phyloP scores from a whole-genome alignment of 2,888 invertebrate species.

The Listrodromus nycthemerus region DNA sequence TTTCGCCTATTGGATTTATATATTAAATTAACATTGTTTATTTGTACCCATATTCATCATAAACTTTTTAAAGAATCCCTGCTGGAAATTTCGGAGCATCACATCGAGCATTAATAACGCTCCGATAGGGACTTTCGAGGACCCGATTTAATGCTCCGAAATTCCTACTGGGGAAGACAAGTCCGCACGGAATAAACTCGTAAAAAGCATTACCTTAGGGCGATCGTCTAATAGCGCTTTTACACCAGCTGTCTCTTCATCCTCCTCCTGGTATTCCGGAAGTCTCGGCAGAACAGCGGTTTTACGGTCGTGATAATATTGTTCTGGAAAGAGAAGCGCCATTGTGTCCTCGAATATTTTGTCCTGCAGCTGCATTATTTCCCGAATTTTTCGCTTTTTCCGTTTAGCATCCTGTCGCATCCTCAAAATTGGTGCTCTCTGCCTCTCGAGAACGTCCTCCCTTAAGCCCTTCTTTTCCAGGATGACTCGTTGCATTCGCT shows the following conservation, averaged over 20 bases:
- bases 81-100: neutral
- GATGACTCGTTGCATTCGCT: conserved; percentile 88
- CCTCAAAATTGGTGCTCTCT: conserved; percentile 87
- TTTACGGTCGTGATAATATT: conserved; percentile 62
- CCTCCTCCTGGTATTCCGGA: conserved; percentile 83
- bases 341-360: conserved; percentile 89
- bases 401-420: conserved; percentile 86
- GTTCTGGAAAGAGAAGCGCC: conserved; percentile 87
- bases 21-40: neutral
- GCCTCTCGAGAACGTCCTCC: conserved; percentile 87
- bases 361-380: conserved; percentile 87
- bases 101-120: too few species aligned
- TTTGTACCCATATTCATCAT: neutral
- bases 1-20: conserved; percentile 45
- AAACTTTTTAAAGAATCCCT: neutral
- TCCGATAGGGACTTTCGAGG: neutral
- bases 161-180: neutral
- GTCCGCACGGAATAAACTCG: neutral
- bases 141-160: neutral
- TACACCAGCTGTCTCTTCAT: conserved; percentile 78
- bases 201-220: conserved; percentile 18
- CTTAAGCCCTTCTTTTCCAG: conserved; percentile 88
- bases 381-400: conserved; percentile 87
- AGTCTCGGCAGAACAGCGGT: conserved; percentile 28
- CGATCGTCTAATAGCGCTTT: conserved; percentile 39